Evolutionary conservation across 2,888 invertebrate species (phyloP).

Genomic region (Capitulum mitella): DNA sequence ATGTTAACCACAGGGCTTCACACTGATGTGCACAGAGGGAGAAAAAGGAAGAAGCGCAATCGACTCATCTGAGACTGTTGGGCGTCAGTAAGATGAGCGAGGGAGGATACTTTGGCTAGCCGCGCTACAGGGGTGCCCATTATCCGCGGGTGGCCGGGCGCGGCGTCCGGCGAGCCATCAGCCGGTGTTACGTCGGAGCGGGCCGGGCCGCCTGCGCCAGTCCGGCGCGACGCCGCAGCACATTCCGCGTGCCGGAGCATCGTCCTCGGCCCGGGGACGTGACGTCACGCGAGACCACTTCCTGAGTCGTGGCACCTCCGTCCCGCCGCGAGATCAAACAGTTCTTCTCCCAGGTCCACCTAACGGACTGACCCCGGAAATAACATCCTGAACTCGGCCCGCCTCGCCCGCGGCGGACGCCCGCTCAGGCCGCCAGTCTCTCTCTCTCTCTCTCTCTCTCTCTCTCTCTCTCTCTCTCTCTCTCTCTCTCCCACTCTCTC

Average conservation of each 20-base stretch:
- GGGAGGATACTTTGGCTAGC: no score
- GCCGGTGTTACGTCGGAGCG: no score
- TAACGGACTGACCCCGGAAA: slow-evolving; percentile 25
- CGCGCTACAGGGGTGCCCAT: no score
- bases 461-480: background rate
- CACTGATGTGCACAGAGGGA: no score
- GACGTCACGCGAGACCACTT: background rate
- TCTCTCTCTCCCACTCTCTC: background rate
- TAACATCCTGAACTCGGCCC: slow-evolving; percentile 2
- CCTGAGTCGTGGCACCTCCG: slow-evolving; percentile 14
- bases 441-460: background rate
- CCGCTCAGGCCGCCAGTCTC: background rate
- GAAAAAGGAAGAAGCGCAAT: no score
- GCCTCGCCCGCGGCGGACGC: background rate
- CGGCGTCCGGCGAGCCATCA: no score
- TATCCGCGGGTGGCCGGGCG: no score
- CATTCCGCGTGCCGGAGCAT: background rate
- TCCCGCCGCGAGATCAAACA: slow-evolving; percentile 11
- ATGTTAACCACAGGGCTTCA: no score
- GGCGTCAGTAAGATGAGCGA: no score
- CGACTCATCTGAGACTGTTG: no score
- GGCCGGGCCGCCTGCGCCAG: no score
- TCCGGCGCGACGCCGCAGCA: no score
- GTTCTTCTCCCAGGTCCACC: slow-evolving; percentile 19
- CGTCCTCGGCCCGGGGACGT: background rate